A percentile compares a stretch with the other conserved stretches of the same genome.
Evolutionary conservation across 2,888 invertebrate species (phyloP).

Genomic region (Drosophila setosimentum): DNA sequence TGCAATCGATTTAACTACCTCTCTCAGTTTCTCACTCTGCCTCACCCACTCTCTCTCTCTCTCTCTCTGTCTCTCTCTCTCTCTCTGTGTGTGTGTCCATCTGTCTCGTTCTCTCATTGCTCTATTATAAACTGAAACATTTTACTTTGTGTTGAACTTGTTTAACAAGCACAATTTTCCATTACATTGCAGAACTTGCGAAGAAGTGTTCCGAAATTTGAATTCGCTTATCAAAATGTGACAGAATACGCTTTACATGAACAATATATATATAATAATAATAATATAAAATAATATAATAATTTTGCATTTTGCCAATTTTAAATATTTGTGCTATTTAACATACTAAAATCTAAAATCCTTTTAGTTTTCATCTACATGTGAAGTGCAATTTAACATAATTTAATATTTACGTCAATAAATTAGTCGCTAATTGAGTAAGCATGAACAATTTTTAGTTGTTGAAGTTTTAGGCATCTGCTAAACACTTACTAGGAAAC

Average conservation of each 20-base stretch:
- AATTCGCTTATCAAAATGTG: conserved; percentile 2
- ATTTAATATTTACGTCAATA: neutral
- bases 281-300: too few relatives aligned
- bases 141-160: conserved; percentile 79
- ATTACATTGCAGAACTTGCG: conserved; percentile 54
- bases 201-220: conserved; percentile 24
- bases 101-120: neutral
- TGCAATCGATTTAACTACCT: conserved; percentile 51
- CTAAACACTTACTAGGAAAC: too few relatives aligned
- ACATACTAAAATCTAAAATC: neutral
- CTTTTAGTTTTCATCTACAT: neutral
- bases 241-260: neutral
- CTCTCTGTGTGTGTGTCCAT: neutral
- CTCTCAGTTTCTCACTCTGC: neutral
- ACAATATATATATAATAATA: too few relatives aligned
- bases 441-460: too few relatives aligned
- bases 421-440: neutral
- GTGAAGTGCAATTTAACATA: neutral
- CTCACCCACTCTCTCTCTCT: neutral
- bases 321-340: too few relatives aligned
- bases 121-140: conserved; percentile 68
- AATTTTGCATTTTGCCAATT: too few relatives aligned
- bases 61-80: neutral
- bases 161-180: conserved; percentile 69
- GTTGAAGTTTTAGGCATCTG: neutral